Base-by-base conservation (phyloP, 2,888 invertebrate genomes). In the Criorhina ranunculi region DNA sequence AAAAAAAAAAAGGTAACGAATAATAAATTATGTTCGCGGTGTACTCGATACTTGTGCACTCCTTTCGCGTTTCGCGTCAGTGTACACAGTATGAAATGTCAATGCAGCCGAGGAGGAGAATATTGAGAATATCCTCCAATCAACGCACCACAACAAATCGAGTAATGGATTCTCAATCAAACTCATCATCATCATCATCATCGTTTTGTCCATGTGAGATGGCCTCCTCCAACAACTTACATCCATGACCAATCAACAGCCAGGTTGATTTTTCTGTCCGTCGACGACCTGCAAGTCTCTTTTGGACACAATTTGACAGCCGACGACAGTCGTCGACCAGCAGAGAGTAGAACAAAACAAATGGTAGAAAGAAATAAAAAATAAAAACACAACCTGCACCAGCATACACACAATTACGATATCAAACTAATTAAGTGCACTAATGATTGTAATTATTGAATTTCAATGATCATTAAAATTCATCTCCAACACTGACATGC, bases 381-480 rank as follows among this genome's bases (percentile, higher is more conserved):
- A 60, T 62, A 73, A 67, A 67, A 78, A 73, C 46, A 75, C 69
- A 67, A 80, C 75, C 57, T 75, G 78, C 55, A 78, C 66, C 67
- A 83, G 75, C 80, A 85, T 66, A 85, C 79, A 85, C 85, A 85
- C 80, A 85, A 85, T 85, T 85, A 85, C 85, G 85, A 85, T 82
- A 85, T 85, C 85, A 80, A 85, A 85, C 85, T 85, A 85, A 85
- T 85, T 85, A 85, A 85, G 80, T 85, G 85, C 85, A 85, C 85
- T 85, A 85, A 85, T 85, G 85, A 85, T 85, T 88, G 88, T 89
- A 88, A 89, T 89, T 88, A 89, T 88, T 88, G 88, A 88, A 88
- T 87, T 87, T 72, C 70, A 88, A 89, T 89, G 89, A 89, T 89
- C 89, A 89, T 89, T 88, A 88, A 88, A 88, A 88, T 78, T 78